Base-by-base conservation (phyloP, 1,140 invertebrate species). In the Aleiodes sp. region DNA sequence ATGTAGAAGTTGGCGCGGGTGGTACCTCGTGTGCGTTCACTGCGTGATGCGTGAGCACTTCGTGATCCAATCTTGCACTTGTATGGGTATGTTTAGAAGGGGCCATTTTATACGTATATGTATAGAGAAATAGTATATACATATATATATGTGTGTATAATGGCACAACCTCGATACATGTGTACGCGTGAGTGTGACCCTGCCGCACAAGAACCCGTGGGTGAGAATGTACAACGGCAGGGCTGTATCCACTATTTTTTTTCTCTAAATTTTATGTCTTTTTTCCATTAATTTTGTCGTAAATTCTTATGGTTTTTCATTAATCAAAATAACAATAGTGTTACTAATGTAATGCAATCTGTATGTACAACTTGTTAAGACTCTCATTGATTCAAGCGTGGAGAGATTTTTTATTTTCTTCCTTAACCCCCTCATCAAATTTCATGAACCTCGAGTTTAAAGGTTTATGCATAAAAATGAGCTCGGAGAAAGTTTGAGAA, bases 181-280 rank as follows among this genome's bases (percentile, higher is more conserved):
- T 61, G 41, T 10, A 71, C 33, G 16, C 66, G 65, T 57, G 64
- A 68, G 70, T 56, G 67, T 60, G 61, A 68, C 67, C 67, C 67
- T 73, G 63, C 67, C 39, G 61, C 37, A 62, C 64, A 39, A 29
- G 24, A 59, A 46, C 59, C 24, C 64, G 67, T 70, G 71, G 71
- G 68, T 70, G 71, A 68, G 66, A 73, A 68, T 73, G 56, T 33
- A 56, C 46, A 63, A 24, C 29, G 19, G 31, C 71, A 73, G 71
- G 71, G 68, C 35, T 68, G 71, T 73, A 69, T 26, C 10, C n/a
- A 63, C 12, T 26, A 31, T 56, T 33, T 26, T 56, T 37, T 62
- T 16, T 70, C 26, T 60, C 61, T 61, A n/a, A 10, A 14, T 24
- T 46, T 43, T 65, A 14, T 29, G n/a, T 26, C 28, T 2, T 16